Evolutionary conservation across 2,888 invertebrate species (phyloP).

Genomic region (Drosophila diplacantha): DNA sequence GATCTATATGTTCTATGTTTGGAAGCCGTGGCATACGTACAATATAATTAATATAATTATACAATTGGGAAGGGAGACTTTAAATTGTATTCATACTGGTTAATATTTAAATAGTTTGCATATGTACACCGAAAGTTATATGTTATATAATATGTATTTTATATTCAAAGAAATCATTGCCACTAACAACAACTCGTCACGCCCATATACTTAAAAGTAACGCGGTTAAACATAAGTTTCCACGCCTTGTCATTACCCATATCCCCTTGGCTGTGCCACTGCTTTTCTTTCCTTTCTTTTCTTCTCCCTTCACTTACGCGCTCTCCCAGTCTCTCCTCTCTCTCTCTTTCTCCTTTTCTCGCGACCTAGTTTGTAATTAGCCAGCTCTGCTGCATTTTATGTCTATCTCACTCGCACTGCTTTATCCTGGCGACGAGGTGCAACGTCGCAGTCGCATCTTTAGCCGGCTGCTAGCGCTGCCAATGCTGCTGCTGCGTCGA

Average conservation of each 20-base stretch:
- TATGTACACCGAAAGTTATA: constrained; percentile 29
- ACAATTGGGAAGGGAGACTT: constrained; percentile 13
- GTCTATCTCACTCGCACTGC: neutral
- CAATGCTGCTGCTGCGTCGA: constrained; percentile 57
- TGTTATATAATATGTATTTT: constrained; percentile 22
- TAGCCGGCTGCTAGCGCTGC: constrained; percentile 54
- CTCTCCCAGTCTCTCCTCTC: constrained; percentile 25
- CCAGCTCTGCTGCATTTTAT: constrained; percentile 7
- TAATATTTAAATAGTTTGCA: constrained; percentile 29
- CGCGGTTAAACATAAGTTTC: constrained; percentile 2
- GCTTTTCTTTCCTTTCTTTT: constrained; percentile 6
- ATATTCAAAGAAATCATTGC: constrained; percentile 21
- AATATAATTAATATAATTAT: constrained; percentile 41
- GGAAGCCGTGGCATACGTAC: constrained; percentile 39
- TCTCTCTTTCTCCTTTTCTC: neutral
- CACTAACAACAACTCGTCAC: constrained; percentile 21
- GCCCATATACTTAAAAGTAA: constrained; percentile 13
- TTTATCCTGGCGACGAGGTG: constrained; percentile 63
- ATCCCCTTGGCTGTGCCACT: constrained; percentile 13
- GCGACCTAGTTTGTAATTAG: constrained; percentile 5
- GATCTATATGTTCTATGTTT: constrained; percentile 16
- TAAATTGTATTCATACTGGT: constrained; percentile 7
- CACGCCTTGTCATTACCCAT: neutral
- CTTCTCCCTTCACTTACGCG: neutral
- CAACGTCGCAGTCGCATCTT: constrained; percentile 61